Base-by-base conservation (phyloP, 2,797 vertebrate species). In the Anniella stebbinsi region DNA sequence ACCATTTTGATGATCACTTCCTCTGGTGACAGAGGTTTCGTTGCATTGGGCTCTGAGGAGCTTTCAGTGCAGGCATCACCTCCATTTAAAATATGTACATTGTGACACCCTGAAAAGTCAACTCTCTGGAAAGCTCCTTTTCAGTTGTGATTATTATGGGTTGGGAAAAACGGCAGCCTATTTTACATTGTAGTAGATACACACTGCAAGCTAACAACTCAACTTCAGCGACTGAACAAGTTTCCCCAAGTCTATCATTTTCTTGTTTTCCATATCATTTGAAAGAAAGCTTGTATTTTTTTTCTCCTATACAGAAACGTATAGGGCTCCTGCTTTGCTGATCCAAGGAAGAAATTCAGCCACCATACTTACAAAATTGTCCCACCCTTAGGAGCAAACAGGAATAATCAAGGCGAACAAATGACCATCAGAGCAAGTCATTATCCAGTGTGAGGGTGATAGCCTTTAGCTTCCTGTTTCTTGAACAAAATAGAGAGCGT, bases 301-400 rank as follows among this genome's bases (percentile, higher is more conserved):
- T 15, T 51, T 23, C 10, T 75, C 33, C 78, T 18, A 57, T 30
- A 12, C 84, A 63, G 90, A 92, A 80, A 76, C 89, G 84, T 63
- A 75, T 88, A 45, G 30, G 48, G 80, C 90, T 89, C 66, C 45
- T 57, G 41, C 70, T 63, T 90, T 72, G 33, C 51, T 60, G 36
- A 54, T 73, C n/a, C 69, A 51, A 63, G 41, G 38, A 67, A 54
- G 48, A 67, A 84, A 73, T 87, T 69, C 30, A 80, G 33, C 78
- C 69, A 86, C 66, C 38, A n/a, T 69, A n/a, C 36, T 48, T 51
- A 48, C 86, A 67, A 67, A 67, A 41, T 23, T 0, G 13, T n/a
- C 23, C 75, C 84, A 45, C 51, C 80, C 80, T 63, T 51, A 80
- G 84, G 89, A 76, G 48, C 54, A 75, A 2, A 33, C 48, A 75